phyloP scores from a whole-genome alignment of 2,888 invertebrate species.

The Parnassius smintheus region DNA sequence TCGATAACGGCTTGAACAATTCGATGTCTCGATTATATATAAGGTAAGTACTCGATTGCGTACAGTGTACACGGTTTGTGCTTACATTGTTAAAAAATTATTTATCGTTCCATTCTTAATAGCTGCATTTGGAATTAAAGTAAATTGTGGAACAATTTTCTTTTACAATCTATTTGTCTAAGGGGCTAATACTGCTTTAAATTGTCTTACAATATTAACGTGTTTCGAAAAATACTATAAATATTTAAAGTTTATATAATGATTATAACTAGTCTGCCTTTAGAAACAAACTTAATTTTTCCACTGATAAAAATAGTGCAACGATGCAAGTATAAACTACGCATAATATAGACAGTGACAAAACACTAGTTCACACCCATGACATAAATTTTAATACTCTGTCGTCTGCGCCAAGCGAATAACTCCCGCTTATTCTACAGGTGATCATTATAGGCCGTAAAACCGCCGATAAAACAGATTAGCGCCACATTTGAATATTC shows the following conservation, averaged over 20 bases:
- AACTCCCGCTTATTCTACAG: slow-evolving; percentile 38
- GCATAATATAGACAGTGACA: slow-evolving; percentile 9
- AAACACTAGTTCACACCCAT: slow-evolving; percentile 16
- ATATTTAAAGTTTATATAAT: too few species aligned
- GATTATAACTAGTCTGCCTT: too few species aligned
- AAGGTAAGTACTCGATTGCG: slow-evolving; percentile 20
- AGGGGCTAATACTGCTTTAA: too few species aligned
- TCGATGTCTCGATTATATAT: slow-evolving; percentile 27
- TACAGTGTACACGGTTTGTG: slow-evolving; percentile 11
- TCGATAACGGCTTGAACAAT: slow-evolving; percentile 21
- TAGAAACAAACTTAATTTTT: background rate
- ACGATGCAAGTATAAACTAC: background rate
- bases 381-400: slow-evolving; percentile 22
- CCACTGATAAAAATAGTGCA: slow-evolving; percentile 1
- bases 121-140: background rate
- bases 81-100: slow-evolving; percentile 21
- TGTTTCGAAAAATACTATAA: too few species aligned
- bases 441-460: slow-evolving; percentile 73
- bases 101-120: slow-evolving; percentile 13
- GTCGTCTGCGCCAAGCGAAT: slow-evolving; percentile 23
- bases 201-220: too few species aligned
- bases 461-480: slow-evolving; percentile 76
- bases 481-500: slow-evolving; percentile 69
- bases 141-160: too few species aligned
- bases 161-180: too few species aligned